Conservation (phyloP, 2,888 invertebrate species). For the Liodrosophila aerea region DNA sequence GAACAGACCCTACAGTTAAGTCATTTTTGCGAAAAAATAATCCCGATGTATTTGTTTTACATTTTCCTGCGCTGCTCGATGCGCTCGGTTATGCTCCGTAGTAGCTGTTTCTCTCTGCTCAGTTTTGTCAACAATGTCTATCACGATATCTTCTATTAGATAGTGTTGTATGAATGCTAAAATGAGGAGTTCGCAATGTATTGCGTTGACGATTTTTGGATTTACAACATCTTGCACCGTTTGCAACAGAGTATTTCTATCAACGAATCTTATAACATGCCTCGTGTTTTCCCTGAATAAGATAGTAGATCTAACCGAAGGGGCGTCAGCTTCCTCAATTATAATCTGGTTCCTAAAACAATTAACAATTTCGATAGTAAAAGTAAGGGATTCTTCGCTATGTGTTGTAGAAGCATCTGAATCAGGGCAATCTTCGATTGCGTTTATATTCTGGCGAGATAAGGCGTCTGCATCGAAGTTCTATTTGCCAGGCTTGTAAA, state of each 20-base stretch:
- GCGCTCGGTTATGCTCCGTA: slow-evolving; percentile 6
- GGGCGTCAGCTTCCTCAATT: slow-evolving; percentile 26
- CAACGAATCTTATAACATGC: slow-evolving; percentile 24
- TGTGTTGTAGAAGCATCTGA: slow-evolving; percentile 19
- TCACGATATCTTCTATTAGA: not conserved
- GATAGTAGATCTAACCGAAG: slow-evolving; percentile 14
- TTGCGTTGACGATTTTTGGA: not conserved
- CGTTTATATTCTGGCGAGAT: slow-evolving; percentile 17
- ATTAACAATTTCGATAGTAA: slow-evolving; percentile 43
- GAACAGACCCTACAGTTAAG: no score
- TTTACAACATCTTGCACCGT: slow-evolving; percentile 1
- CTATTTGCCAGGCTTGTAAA: slow-evolving; percentile 21
- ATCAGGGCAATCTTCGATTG: not conserved
- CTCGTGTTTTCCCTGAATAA: slow-evolving; percentile 35
- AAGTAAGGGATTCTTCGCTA: slow-evolving; percentile 41
- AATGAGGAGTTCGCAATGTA: slow-evolving; percentile 9
- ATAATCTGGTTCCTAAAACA: slow-evolving; percentile 49
- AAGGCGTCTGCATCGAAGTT: slow-evolving; percentile 18
- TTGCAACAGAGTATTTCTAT: slow-evolving; percentile 4
- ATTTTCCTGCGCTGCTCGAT: slow-evolving; percentile 12
- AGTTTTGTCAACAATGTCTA: not conserved
- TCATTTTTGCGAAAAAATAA: slow-evolving; percentile 15
- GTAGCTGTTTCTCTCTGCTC: slow-evolving; percentile 10
- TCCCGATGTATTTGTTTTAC: slow-evolving; percentile 7
- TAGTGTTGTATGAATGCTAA: slow-evolving; percentile 4